Evolutionary conservation across 2,888 invertebrate species (phyloP), one percentile per base, ranked within the genome.

Genomic region (Lampropteryx suffumata): DNA sequence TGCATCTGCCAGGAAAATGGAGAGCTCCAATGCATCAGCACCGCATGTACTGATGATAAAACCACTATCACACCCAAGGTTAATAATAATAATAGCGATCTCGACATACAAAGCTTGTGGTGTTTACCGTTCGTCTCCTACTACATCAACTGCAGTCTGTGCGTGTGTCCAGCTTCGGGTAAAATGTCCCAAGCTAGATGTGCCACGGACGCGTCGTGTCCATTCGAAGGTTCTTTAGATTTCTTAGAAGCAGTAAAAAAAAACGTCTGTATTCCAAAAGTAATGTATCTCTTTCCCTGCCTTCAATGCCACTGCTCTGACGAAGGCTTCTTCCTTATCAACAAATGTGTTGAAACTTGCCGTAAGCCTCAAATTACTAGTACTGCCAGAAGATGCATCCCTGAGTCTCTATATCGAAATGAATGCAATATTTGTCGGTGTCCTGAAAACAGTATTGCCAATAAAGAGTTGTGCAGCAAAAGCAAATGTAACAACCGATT

Each of bases 221-320:
- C 69, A 1, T 51, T 69, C 2, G 60, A 73, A 50, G 62, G 51
- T 17, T 46, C 54, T 44, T 24, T 57, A 46, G 47, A 63, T 11
- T 61, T 67, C 9, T 5, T 64, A 5, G 60, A 65, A 3, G 50
- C 66, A 0, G 62, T 67, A n/a, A 64, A 69, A 9, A 73, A 72
- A 10, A 75, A 71, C 3, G 58, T 65, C 1, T 89, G 89, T 40
- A 77, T 88, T 47, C 86, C 88, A 1, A 84, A 82, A 45, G 84
- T 86, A 0, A 81, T 84, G 73, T 87, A 88, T 39, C 50, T 87
- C 13, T 87, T 84, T 30, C 74, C 72, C 1, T 89, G 89, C 41
- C 63, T 84, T 0, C 81, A 83, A 45, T 89, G 89, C 55, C 48
- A 79, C 27, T 89, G 89, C 50, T 76, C 84, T 1, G 79, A 84